Evolutionary conservation across 2,797 vertebrate genomes (phyloP).

Genomic region (Chloroceryle amazona): DNA sequence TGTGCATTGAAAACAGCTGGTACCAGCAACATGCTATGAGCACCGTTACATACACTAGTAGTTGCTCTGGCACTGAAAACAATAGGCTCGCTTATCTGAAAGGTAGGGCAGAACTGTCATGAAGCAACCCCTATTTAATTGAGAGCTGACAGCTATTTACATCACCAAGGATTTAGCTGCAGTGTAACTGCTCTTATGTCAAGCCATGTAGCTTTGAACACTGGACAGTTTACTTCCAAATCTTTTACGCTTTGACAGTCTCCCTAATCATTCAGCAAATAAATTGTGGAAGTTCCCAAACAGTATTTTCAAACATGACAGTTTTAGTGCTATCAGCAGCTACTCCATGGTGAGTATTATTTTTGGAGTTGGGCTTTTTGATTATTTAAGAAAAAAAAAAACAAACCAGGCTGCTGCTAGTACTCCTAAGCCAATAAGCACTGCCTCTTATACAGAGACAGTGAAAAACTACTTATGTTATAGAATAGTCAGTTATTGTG

Average conservation of each 20-base stretch:
- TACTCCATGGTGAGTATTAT: not conserved
- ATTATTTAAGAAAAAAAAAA: not conserved
- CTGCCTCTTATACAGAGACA: not conserved
- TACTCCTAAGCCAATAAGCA: not conserved
- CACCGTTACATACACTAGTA: not conserved
- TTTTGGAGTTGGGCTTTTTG: not conserved
- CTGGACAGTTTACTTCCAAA: constrained; percentile 18
- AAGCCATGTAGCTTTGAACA: not conserved
- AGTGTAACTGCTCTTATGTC: constrained; percentile 22
- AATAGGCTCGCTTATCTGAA: not conserved
- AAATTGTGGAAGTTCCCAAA: constrained; percentile 25
- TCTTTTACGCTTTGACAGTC: constrained; percentile 4
- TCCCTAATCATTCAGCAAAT: constrained; percentile 42
- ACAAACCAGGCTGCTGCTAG: not conserved
- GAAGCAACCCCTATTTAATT: not conserved
- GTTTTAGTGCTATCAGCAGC: constrained; percentile 1
- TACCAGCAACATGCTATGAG: not conserved
- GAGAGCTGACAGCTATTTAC: constrained; percentile 54
- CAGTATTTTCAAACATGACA: not conserved
- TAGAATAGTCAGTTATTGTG: not conserved
- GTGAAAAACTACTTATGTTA: not conserved
- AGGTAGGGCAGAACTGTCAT: not conserved
- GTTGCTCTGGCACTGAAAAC: not conserved
- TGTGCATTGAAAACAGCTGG: not conserved
- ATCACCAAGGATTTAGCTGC: constrained; percentile 21